Conservation (phyloP, 2,797 vertebrate species). For the Otolemur crassicaudatus region DNA sequence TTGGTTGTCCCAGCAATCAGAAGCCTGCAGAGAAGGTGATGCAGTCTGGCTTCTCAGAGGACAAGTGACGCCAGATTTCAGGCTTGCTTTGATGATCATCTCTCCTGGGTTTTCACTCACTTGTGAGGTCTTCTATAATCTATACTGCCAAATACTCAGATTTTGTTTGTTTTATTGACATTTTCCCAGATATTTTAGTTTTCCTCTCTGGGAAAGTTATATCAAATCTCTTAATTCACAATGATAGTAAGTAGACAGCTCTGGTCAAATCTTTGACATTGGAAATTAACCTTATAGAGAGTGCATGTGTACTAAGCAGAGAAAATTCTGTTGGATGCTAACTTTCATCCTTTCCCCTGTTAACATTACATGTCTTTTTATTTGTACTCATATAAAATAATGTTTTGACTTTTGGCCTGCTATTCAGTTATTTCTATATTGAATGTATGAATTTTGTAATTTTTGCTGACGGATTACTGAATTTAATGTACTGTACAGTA, state of each 20-base stretch:
- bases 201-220: background rate
- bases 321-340: background rate
- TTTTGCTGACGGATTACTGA: background rate
- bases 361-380: background rate
- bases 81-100: background rate
- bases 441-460: background rate
- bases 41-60: background rate
- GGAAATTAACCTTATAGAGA: background rate
- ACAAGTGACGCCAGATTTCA: background rate
- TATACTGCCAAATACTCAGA: background rate
- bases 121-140: background rate
- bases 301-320: background rate
- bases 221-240: background rate
- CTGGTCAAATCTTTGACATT: background rate
- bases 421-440: background rate
- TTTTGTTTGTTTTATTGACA: background rate
- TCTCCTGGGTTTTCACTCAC: background rate
- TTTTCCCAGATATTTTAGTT: background rate
- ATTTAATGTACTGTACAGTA: background rate
- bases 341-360: background rate
- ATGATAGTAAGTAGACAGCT: background rate
- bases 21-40: background rate
- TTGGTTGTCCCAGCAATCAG: background rate
- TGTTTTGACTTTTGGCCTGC: background rate
- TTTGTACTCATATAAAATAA: background rate